Evolutionary conservation across 2,888 invertebrate species (phyloP).

Genomic region (Leucoma salicis): DNA sequence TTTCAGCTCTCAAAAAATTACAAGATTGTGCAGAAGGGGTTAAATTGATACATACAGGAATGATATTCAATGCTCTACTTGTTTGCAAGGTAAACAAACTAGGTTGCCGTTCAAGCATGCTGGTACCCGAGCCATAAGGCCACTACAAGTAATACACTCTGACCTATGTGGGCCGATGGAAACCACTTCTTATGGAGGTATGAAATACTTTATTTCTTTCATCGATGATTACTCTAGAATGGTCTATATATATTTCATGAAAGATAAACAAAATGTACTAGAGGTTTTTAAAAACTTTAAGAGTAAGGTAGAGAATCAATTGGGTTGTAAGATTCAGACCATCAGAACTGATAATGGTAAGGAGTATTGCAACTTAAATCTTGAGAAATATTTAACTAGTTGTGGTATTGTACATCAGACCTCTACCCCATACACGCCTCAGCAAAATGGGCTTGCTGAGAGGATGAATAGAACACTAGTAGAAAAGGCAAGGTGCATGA

Average conservation of each 20-base stretch:
- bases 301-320: constrained; percentile 5
- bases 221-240: constrained; percentile 4
- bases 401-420: constrained; percentile 2
- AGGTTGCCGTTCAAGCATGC: neutral
- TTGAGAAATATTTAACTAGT: neutral
- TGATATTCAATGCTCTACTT: neutral
- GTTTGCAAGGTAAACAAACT: neutral
- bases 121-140: neutral
- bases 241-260: constrained; percentile 3
- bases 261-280: constrained; percentile 2
- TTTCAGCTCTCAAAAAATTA: constrained; percentile 1
- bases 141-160: neutral
- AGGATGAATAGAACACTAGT: constrained; percentile 4
- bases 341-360: constrained; percentile 5
- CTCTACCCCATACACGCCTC: neutral
- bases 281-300: constrained; percentile 6
- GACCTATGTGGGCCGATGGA: constrained; percentile 1
- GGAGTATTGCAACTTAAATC: constrained; percentile 1
- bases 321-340: neutral
- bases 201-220: constrained; percentile 2
- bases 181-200: neutral
- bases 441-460: constrained; percentile 5
- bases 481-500: constrained; percentile 4
- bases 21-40: constrained; percentile 1
- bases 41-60: neutral